Evolutionary conservation across 2,113 vertebrate species (phyloP), one percentile per base, ranked within the genome.

Genomic region (Tachysurus fulvidraco): DNA sequence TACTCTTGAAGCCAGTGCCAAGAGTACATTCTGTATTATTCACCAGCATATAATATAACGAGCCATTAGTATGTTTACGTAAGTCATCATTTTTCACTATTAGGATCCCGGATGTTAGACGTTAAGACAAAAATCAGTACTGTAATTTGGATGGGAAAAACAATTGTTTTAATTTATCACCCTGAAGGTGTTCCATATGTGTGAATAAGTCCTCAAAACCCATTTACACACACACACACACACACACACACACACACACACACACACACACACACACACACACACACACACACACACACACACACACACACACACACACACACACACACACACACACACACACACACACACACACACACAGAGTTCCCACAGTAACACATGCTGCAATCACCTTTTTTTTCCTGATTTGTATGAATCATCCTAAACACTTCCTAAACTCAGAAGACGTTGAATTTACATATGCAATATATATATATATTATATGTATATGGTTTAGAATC

Each of bases 181-280:
- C 59, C 79, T 64, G 23, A 87, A 86, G 25, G 77, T 87, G 86
- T 86, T 85, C 91, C 84, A 88, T 5, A 52, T 89, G 91, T 92
- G 93, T 93, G 91, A 91, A 95, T 95, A 93, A 94, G 92, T 94
- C 92, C 91, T 65, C n/a, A 55, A 10, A 78, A n/a, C 50, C 11
- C n/a, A 6, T 28, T 5, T 8, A n/a, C 46, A 52, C 6, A 16
- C 74, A 52, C 12, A 77, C 46, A 62, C 36, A 19, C 55, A 52
- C 4, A 77, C 46, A 62, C 36, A 19, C 41, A 67, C n/a, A 74
- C 4, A 77, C 46, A 62, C 36, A 19, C 41, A 67, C n/a, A n/a
- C 46, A 52, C 6, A 16, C 74, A 52, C 12, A 77, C 46, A 62
- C 36, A 19, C 55, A 52, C 4, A 77, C 46, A 62, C 36, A 19